Evolutionary conservation across 2,113 vertebrate species (phyloP).

Genomic region (Mesitornis unicolor): DNA sequence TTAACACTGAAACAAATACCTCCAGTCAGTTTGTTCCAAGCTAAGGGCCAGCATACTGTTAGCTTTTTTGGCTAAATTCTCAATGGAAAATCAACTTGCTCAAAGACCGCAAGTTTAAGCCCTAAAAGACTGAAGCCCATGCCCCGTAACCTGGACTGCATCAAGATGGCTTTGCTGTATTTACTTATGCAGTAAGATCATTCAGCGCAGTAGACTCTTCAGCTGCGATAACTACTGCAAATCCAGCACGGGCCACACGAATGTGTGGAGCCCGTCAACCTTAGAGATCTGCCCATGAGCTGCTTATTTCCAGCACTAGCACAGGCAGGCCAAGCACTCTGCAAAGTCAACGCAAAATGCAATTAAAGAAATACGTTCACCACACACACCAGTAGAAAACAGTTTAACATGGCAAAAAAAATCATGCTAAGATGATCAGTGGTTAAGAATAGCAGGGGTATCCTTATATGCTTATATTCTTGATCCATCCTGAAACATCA

Average conservation of each 20-base stretch:
- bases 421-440: neutral
- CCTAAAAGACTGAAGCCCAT: neutral
- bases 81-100: neutral
- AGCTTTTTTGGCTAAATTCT: neutral
- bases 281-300: neutral
- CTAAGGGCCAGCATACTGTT: neutral
- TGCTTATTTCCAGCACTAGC: neutral
- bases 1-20: neutral
- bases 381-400: neutral
- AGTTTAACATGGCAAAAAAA: neutral
- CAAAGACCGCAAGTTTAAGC: neutral
- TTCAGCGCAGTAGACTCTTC: rapidly evolving
- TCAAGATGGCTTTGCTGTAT: neutral
- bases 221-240: neutral
- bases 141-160: neutral
- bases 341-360: neutral
- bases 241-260: neutral
- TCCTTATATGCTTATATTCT: neutral
- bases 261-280: neutral
- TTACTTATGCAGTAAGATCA: neutral
- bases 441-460: neutral
- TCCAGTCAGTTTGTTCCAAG: neutral
- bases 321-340: neutral
- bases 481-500: neutral
- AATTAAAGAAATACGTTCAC: neutral